Percentiles rank a stretch among this genome's conserved stretches.
Conservation (phyloP, 1,140 invertebrate species). For the Hestina assimilis region DNA sequence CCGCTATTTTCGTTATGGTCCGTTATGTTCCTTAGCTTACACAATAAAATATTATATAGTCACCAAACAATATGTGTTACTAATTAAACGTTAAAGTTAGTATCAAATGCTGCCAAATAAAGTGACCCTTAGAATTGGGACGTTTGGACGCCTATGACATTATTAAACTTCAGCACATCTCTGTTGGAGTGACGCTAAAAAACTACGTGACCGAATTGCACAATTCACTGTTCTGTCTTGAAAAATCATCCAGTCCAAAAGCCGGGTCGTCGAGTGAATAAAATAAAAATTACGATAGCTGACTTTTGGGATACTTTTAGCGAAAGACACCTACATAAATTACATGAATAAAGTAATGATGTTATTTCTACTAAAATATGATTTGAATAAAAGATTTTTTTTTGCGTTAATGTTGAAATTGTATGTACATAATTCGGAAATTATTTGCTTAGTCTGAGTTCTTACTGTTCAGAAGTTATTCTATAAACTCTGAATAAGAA, state of each 20-base stretch:
- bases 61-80: too few species aligned
- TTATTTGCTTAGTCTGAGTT: too few species aligned
- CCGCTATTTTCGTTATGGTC: too few species aligned
- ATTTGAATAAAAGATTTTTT: too few species aligned
- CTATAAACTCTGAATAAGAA: too few species aligned
- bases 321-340: conserved; percentile 59
- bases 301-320: conserved; percentile 40
- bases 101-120: background rate
- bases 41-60: too few species aligned
- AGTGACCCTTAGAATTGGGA: background rate
- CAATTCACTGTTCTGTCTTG: conserved; percentile 48
- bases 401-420: too few species aligned
- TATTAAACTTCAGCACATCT: conserved; percentile 70
- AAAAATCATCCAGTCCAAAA: conserved; percentile 54
- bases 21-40: too few species aligned
- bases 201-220: conserved; percentile 67
- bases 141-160: conserved; percentile 49
- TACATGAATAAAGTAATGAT: conserved; percentile 60
- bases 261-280: conserved; percentile 49
- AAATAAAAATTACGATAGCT: conserved; percentile 56
- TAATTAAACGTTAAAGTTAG: too few species aligned
- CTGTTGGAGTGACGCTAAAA: conserved; percentile 58
- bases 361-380: conserved; percentile 12
- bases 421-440: too few species aligned
- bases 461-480: too few species aligned